phyloP scores from a whole-genome alignment of 2,888 invertebrate genomes.

The Drosophila tripunctata region DNA sequence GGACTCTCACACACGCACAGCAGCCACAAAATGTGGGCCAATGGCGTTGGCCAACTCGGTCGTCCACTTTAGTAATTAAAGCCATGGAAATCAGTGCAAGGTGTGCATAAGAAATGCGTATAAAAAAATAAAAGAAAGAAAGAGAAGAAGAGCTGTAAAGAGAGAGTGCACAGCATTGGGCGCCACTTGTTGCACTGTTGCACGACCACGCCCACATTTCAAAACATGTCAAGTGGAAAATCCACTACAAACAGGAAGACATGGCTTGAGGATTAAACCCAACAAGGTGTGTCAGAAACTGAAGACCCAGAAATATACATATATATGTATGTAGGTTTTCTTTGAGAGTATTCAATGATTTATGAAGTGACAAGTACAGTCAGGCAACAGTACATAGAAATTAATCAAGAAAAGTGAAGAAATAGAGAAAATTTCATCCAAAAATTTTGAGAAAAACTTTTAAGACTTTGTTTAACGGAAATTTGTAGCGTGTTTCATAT shows the following conservation, averaged over 20 bases:
- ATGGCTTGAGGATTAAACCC: conserved; percentile 14
- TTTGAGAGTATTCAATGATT: conserved; percentile 5
- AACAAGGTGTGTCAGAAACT: conserved; percentile 35
- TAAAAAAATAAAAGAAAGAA: neutral
- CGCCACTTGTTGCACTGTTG: conserved; percentile 46
- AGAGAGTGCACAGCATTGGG: conserved; percentile 31
- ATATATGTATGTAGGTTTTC: neutral
- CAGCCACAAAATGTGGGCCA: conserved; percentile 58
- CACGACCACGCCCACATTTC: conserved; percentile 25
- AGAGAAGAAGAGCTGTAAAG: neutral
- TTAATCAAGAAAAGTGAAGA: neutral
- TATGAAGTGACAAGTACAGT: neutral
- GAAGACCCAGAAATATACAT: conserved; percentile 4
- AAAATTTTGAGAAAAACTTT: neutral
- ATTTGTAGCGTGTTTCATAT: too few species aligned
- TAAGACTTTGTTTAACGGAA: too few species aligned
- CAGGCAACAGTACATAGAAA: too few species aligned
- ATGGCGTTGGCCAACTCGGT: conserved; percentile 58
- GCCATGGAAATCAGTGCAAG: conserved; percentile 68
- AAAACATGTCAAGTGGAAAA: conserved; percentile 15
- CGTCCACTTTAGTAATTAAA: conserved; percentile 63
- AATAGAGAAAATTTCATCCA: neutral
- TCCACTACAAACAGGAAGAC: conserved; percentile 44
- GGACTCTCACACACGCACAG: conserved; percentile 12
- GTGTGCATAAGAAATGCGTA: conserved; percentile 41